Conservation (phyloP, 1,140 invertebrate genomes). For the Drosophila triauraria region DNA sequence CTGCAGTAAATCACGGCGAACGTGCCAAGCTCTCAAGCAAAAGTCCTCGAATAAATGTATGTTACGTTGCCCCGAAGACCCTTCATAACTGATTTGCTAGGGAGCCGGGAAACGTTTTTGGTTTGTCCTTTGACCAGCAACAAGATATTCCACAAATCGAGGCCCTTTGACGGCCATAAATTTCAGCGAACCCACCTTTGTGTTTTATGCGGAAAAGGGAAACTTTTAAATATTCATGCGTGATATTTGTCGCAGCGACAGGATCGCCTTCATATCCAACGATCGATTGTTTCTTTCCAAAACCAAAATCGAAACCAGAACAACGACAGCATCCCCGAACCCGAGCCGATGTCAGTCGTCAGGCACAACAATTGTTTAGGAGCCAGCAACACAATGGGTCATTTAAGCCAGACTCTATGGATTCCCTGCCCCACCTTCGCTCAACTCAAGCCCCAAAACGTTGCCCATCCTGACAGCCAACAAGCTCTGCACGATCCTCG, state of each 20-base stretch:
- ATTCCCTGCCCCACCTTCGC: slow-evolving; percentile 6
- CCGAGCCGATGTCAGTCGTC: slow-evolving; percentile 55
- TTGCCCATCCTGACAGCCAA: slow-evolving; percentile 78
- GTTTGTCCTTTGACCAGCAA: slow-evolving; percentile 10
- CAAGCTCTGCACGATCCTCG: slow-evolving; percentile 76
- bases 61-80: slow-evolving; percentile 22
- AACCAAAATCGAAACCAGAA: slow-evolving; percentile 38
- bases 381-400: slow-evolving; percentile 73
- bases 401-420: slow-evolving; percentile 54
- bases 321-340: slow-evolving; percentile 32
- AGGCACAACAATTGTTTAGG: slow-evolving; percentile 65
- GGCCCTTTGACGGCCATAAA: slow-evolving; percentile 49
- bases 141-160: slow-evolving; percentile 30
- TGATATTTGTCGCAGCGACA: slow-evolving; percentile 81
- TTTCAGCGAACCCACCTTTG: slow-evolving; percentile 56
- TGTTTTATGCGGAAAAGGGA: slow-evolving; percentile 45
- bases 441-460: slow-evolving; percentile 52
- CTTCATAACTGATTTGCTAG: slow-evolving; percentile 54
- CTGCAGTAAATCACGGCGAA: slow-evolving; percentile 48
- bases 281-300: slow-evolving; percentile 74
- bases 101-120: slow-evolving; percentile 18
- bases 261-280: slow-evolving; percentile 61
- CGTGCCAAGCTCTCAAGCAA: slow-evolving; percentile 25
- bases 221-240: slow-evolving; percentile 79
- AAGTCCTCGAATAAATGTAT: slow-evolving; percentile 9